phyloP scores from a whole-genome alignment of 2,113 vertebrate species.

The Alethe diademata region DNA sequence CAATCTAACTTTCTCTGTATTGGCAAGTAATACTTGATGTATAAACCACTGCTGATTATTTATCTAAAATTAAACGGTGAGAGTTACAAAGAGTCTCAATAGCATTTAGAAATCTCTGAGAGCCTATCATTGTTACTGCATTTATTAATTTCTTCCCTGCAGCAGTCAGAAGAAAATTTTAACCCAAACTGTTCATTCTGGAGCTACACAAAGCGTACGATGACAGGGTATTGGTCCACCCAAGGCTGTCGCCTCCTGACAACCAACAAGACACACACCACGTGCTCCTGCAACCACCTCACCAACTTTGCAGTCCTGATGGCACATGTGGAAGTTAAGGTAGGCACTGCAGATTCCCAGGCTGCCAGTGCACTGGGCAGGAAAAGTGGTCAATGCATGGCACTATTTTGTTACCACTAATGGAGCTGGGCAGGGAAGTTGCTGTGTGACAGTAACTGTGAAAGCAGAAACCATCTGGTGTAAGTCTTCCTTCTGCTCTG shows the following conservation, averaged over 20 bases:
- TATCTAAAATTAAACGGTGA: neutral
- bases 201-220: constrained; percentile 94
- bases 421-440: neutral
- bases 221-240: constrained; percentile 96
- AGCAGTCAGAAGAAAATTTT: constrained; percentile 98
- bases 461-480: neutral
- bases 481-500: neutral
- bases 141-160: constrained; percentile 50
- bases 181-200: constrained; percentile 99
- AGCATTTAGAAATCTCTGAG: constrained; percentile 17
- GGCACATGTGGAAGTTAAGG: constrained; percentile 98
- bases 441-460: neutral
- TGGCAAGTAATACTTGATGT: neutral
- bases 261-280: constrained; percentile 94
- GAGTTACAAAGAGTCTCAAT: neutral
- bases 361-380: neutral
- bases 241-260: constrained; percentile 93
- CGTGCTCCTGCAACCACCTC: constrained; percentile 95
- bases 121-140: constrained; percentile 39
- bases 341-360: constrained; percentile 54
- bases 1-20: constrained; percentile 7
- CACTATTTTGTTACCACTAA: neutral
- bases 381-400: neutral
- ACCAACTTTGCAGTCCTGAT: constrained; percentile 98
- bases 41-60: neutral